Conservation (phyloP, 2,113 vertebrate genomes). For the Gnathochromis pfefferi region DNA sequence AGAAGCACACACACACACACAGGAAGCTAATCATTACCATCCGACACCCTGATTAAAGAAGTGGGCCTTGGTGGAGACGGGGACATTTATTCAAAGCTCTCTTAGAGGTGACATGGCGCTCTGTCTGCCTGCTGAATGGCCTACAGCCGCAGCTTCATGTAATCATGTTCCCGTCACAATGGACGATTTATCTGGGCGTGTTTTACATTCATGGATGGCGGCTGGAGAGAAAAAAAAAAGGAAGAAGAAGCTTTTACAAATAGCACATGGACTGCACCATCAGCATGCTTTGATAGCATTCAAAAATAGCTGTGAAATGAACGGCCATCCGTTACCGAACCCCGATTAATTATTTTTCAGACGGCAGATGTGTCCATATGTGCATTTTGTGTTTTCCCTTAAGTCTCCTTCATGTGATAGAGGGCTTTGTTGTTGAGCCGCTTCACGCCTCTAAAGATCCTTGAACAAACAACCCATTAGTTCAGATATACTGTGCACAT, state of each 20-base stretch:
- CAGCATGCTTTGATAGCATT: neutral
- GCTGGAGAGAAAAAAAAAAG: neutral
- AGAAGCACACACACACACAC: neutral
- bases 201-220: slow-evolving; percentile 17
- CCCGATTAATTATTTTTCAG: neutral
- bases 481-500: neutral
- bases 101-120: slow-evolving; percentile 59
- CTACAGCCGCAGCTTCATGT: slow-evolving; percentile 53
- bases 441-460: neutral
- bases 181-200: slow-evolving; percentile 51
- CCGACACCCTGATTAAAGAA: slow-evolving; percentile 65
- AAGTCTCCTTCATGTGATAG: neutral
- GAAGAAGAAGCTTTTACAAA: slow-evolving; percentile 18
- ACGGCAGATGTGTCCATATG: neutral
- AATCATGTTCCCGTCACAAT: slow-evolving; percentile 62
- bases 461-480: neutral
- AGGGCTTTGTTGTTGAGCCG: neutral
- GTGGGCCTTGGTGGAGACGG: slow-evolving; percentile 56
- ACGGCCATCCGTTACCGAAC: neutral
- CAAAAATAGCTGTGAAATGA: neutral
- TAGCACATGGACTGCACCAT: neutral
- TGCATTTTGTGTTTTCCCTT: neutral
- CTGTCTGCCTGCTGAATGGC: slow-evolving; percentile 52
- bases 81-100: slow-evolving; percentile 62
- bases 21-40: slow-evolving; percentile 64